A percentile compares a stretch with the other conserved stretches of the same genome.
Conservation (phyloP, 2,888 invertebrate species). For the Ornithoptera alexandrae region DNA sequence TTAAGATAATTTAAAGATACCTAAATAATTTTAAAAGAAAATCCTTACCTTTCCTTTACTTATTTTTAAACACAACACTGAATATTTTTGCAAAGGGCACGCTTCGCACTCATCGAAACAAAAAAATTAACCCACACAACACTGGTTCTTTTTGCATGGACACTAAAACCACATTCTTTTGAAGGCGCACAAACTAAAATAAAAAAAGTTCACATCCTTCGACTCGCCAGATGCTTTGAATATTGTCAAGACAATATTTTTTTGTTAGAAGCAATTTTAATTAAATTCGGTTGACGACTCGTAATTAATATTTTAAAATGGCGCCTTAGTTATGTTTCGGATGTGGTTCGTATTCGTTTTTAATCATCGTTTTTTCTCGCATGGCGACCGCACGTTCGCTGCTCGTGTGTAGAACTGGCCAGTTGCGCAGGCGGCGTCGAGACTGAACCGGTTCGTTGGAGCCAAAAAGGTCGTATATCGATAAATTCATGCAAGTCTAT, state of each 20-base stretch:
- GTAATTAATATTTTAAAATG: conserved; percentile 28
- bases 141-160: conserved; percentile 60
- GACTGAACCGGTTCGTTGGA: conserved; percentile 38
- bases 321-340: conserved; percentile 39
- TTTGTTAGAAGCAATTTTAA: conserved; percentile 9
- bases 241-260: conserved; percentile 19
- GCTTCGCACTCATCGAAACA: conserved; percentile 50
- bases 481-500: conserved; percentile 39
- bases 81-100: conserved; percentile 47
- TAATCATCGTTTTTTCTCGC: conserved; percentile 64
- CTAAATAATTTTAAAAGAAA: neutral
- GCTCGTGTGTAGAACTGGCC: conserved; percentile 53
- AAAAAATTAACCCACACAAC: conserved; percentile 55
- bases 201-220: conserved; percentile 65
- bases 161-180: conserved; percentile 67
- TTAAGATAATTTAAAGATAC: neutral
- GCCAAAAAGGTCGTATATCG: conserved; percentile 51
- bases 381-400: conserved; percentile 72
- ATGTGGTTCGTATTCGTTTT: conserved; percentile 54
- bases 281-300: conserved; percentile 33
- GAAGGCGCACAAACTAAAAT: conserved; percentile 42
- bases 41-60: conserved; percentile 27
- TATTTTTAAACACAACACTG: conserved; percentile 43
- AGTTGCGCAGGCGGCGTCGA: conserved; percentile 34
- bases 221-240: conserved; percentile 48